phyloP scores from a whole-genome alignment of 1,140 invertebrate species.

The Drosophila bocki region DNA sequence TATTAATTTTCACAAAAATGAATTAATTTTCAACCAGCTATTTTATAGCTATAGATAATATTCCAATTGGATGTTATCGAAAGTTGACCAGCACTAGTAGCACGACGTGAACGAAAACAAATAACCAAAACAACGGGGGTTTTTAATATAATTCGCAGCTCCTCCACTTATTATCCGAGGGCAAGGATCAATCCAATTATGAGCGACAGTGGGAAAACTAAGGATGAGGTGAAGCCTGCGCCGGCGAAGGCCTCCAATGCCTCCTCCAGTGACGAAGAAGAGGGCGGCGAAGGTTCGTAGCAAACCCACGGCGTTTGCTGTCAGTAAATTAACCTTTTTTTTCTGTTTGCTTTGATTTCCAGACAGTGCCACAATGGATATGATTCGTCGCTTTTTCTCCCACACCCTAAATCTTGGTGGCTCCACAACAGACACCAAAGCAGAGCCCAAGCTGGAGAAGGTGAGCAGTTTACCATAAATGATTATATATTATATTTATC shows the following conservation, averaged over 20 bases:
- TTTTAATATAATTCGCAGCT: conserved; percentile 5
- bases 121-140: conserved; percentile 25
- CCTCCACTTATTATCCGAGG: conserved; percentile 4
- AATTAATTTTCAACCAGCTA: neutral
- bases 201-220: conserved; percentile 11
- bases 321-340: neutral
- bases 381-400: conserved; percentile 62
- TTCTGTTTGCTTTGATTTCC: neutral
- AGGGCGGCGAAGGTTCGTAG: conserved; percentile 14
- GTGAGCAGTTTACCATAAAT: conserved; percentile 9
- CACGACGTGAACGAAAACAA: conserved; percentile 7
- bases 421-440: conserved; percentile 15
- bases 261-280: conserved; percentile 27
- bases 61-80: neutral
- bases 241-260: neutral
- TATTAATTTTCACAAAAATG: no score
- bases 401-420: conserved; percentile 46
- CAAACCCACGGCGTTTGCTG: conserved; percentile 1
- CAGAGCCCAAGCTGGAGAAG: conserved; percentile 43
- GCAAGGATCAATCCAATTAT: neutral
- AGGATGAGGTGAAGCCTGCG: neutral
- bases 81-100: neutral
- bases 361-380: conserved; percentile 58
- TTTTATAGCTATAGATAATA: neutral
- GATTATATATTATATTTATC: neutral